Evolutionary conservation across 2,888 invertebrate species (phyloP).

Genomic region (Drosophila testacea): DNA sequence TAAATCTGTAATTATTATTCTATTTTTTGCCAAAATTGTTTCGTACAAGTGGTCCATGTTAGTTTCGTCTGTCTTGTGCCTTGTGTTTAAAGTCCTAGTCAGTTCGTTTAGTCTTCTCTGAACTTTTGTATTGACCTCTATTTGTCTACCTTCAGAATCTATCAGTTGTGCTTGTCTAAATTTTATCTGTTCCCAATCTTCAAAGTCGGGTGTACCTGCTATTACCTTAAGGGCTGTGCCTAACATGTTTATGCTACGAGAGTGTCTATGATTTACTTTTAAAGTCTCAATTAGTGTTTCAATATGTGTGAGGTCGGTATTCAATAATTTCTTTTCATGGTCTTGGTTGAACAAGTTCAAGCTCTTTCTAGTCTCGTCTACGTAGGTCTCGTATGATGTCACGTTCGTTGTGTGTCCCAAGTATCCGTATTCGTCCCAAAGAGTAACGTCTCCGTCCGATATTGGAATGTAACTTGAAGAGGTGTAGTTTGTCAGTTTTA

Average conservation of each 20-base stretch:
- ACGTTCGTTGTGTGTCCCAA: conserved; percentile 24
- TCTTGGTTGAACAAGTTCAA: conserved; percentile 4
- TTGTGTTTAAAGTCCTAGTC: not conserved
- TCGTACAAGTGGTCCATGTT: not conserved
- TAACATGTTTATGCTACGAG: conserved; percentile 12
- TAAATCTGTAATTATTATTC: conserved; percentile 6
- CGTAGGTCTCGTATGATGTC: conserved; percentile 17
- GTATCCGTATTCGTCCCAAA: conserved; percentile 26
- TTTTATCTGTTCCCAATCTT: conserved; percentile 10
- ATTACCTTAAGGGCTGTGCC: conserved; percentile 13
- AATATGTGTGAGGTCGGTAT: not conserved
- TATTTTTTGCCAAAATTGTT: conserved; percentile 8
- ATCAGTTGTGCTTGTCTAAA: conserved; percentile 19
- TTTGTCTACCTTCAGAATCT: conserved; percentile 10
- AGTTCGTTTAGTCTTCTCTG: too few relatives aligned
- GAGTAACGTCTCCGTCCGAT: too few relatives aligned
- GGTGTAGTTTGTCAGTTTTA: too few relatives aligned
- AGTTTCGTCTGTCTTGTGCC: not conserved
- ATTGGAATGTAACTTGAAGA: too few relatives aligned
- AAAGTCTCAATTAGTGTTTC: conserved; percentile 12
- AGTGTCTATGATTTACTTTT: conserved; percentile 12
- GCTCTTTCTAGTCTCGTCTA: conserved; percentile 11
- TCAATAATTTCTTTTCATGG: not conserved
- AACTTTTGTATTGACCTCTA: conserved; percentile 11
- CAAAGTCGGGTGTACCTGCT: conserved; percentile 16